These are phyloP conservation scores for Drosophila kuntzei DNA, from an alignment of 2,888 invertebrate species.

Conservation along the genomic window DNA sequence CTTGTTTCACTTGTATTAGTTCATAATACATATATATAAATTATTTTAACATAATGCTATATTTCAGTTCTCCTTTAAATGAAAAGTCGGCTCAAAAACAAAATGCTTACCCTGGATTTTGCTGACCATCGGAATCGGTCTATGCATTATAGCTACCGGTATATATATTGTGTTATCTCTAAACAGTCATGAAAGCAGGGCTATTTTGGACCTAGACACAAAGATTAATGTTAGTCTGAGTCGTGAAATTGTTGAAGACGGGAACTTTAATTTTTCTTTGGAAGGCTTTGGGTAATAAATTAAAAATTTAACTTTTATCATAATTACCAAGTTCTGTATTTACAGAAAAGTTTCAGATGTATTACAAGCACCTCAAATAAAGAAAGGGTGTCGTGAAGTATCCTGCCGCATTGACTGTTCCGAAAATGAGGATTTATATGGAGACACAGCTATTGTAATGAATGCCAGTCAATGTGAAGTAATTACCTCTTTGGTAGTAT, in stretches of 20 bases:
- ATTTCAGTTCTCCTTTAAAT: background rate
- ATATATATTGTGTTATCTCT: slow-evolving; percentile 52
- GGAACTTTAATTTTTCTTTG: slow-evolving; percentile 5
- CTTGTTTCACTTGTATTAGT: too few relatives aligned
- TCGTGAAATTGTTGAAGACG: background rate
- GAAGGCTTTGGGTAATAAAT: slow-evolving; percentile 21
- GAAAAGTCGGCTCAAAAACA: slow-evolving; percentile 23
- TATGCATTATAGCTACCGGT: slow-evolving; percentile 54
- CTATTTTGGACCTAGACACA: background rate
- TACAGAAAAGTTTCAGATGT: slow-evolving; percentile 16
- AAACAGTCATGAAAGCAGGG: background rate
- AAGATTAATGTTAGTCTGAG: background rate
- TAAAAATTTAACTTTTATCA: too few relatives aligned
- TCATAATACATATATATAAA: too few relatives aligned
- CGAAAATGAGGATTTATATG: slow-evolving; percentile 30
- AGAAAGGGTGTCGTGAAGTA: slow-evolving; percentile 33
- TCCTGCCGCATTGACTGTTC: slow-evolving; percentile 45
- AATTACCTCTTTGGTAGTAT: slow-evolving; percentile 32
- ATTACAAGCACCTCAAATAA: background rate
- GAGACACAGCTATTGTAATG: slow-evolving; percentile 30
- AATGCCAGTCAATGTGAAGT: slow-evolving; percentile 31
- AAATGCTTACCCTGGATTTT: slow-evolving; percentile 63
- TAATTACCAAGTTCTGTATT: background rate
- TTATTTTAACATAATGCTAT: background rate
- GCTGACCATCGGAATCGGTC: slow-evolving; percentile 51